A percentile compares a stretch with the other conserved stretches of the same genome.
phyloP scores from a whole-genome alignment of 30 jellyfish, hydroid and myxozoan species.

The Hydractinia echinata region DNA sequence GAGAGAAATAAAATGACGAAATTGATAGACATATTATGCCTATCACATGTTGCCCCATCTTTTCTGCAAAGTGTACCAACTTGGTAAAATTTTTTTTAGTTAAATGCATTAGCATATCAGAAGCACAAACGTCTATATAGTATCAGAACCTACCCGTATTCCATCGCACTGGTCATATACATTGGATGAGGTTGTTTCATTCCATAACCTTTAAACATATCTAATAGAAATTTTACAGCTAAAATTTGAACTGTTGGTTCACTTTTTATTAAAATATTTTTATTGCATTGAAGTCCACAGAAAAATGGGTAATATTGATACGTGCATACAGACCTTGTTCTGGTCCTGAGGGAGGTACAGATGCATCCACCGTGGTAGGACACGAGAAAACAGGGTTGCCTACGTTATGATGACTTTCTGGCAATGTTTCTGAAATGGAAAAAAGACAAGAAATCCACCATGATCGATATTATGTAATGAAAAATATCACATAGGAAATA shows the following conservation, averaged over 20 bases:
- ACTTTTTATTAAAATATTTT: too few relatives aligned
- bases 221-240: constrained; percentile 19
- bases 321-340: constrained; percentile 57
- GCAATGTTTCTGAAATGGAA: constrained; percentile 27
- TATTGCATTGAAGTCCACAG: too few relatives aligned
- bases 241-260: not conserved
- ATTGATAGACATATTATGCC: too few relatives aligned
- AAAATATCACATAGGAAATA: too few relatives aligned
- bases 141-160: constrained; percentile 63
- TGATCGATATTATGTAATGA: too few relatives aligned
- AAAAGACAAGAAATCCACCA: not conserved
- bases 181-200: constrained; percentile 62
- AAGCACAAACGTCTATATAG: too few relatives aligned
- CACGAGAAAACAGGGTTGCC: constrained; percentile 92
- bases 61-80: too few relatives aligned
- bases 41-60: too few relatives aligned
- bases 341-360: not conserved
- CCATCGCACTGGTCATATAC: constrained; percentile 83
- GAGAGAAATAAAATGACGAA: not conserved
- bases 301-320: too few relatives aligned
- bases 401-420: constrained; percentile 34
- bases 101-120: too few relatives aligned
- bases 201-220: constrained; percentile 73
- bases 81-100: too few relatives aligned
- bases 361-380: constrained; percentile 9